A percentile compares a stretch with the other conserved stretches of the same genome.
These are phyloP conservation scores for Lasioglossum leucozonium DNA, from an alignment of 2,888 invertebrate species.

Conservation along the genomic window DNA sequence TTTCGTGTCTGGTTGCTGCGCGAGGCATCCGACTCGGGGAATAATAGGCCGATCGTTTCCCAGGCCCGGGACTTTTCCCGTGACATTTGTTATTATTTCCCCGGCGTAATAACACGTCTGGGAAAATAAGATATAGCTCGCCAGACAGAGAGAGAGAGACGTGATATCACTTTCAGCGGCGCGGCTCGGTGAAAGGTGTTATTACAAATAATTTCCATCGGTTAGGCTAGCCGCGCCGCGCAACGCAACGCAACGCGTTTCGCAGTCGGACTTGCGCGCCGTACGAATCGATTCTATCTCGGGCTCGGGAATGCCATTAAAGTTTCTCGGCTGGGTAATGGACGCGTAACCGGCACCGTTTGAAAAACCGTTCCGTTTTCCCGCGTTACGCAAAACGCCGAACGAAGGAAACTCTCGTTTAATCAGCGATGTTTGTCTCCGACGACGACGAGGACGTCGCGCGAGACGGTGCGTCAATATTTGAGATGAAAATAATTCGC, in stretches of 20 bases:
- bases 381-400: not conserved
- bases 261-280: constrained; percentile 32
- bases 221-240: constrained; percentile 45
- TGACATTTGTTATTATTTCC: constrained; percentile 54
- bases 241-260: constrained; percentile 54
- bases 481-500: not conserved
- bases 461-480: not conserved
- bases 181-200: constrained; percentile 58
- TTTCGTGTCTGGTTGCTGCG: not conserved
- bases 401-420: not conserved
- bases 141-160: too few relatives aligned
- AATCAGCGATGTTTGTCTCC: not conserved
- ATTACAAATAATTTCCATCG: constrained; percentile 60
- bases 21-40: not conserved
- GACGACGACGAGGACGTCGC: too few relatives aligned
- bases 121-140: constrained; percentile 59
- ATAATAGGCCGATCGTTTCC: constrained; percentile 15
- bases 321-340: not conserved
- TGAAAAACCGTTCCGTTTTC: not conserved
- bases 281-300: constrained; percentile 52
- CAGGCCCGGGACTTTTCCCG: constrained; percentile 39
- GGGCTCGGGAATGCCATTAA: constrained; percentile 3
- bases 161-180: not conserved
- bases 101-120: constrained; percentile 44
- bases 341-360: constrained; percentile 9